phyloP scores from a whole-genome alignment of 2,888 invertebrate species.

The Digitonthophagus gazella region DNA sequence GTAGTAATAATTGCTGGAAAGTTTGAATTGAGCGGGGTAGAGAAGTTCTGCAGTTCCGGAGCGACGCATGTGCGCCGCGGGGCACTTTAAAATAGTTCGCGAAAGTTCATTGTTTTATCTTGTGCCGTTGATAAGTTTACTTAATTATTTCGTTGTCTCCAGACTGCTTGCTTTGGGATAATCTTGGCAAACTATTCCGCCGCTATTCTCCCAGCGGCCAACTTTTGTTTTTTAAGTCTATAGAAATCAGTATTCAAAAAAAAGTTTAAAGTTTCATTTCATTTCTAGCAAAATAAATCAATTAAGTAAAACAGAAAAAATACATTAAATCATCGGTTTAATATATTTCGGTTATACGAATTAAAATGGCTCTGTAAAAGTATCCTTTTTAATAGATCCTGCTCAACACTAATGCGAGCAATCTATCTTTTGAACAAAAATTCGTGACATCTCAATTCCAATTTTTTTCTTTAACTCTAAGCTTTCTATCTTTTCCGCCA shows the following conservation, averaged over 20 bases:
- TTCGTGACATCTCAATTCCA: not conserved
- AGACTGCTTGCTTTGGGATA: not conserved
- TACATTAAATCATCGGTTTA: not conserved
- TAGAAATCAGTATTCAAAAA: too few relatives aligned
- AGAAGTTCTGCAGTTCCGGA: not conserved
- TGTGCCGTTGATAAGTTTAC: slow-evolving; percentile 15
- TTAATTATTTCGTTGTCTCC: slow-evolving; percentile 12
- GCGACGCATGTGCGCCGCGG: slow-evolving; percentile 7
- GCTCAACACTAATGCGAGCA: not conserved
- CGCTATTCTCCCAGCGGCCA: not conserved
- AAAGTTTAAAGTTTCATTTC: too few relatives aligned
- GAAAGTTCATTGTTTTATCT: slow-evolving; percentile 14
- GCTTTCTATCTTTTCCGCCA: not conserved
- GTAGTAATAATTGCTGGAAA: slow-evolving; percentile 16
- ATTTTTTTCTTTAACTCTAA: not conserved
- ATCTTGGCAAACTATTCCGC: not conserved
- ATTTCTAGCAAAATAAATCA: not conserved
- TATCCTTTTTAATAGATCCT: not conserved
- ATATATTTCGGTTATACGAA: not conserved
- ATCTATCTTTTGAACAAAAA: not conserved
- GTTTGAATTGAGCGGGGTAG: slow-evolving; percentile 9
- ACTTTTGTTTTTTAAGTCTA: too few relatives aligned
- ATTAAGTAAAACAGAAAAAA: not conserved
- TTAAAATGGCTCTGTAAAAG: not conserved
- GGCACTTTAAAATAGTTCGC: slow-evolving; percentile 14